Base-by-base conservation (phyloP, 2,113 vertebrate genomes). In the Nothocercus julius region DNA sequence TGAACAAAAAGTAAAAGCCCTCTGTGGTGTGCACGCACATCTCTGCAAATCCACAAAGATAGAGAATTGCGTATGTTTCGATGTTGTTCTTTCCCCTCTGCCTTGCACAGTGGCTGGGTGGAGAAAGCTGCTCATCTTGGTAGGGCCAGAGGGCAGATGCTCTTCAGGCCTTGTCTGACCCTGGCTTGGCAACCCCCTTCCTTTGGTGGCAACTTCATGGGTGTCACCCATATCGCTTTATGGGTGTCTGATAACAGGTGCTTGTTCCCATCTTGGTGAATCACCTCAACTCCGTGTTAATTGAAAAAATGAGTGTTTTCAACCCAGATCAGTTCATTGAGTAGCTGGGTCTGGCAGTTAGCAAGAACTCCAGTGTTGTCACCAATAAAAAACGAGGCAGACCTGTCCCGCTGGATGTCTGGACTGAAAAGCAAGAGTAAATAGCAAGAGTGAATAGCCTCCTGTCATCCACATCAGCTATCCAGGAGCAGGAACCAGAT, bases 201-300 rank as follows among this genome's bases (percentile, higher is more conserved):
- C 42, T 64, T 67, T n/a, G 25, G 6, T 49, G 4, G 2, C 21
- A 59, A 22, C 2, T 64, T 64, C 42, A 21, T 0, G 0, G 7
- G 21, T 25, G 25, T 49, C 77, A 44, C 15, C 44, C 44, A 44
- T 63, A 63, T 5, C 5, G 14, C 2, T 69, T 64, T 47, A 21
- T 0, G 0, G 7, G 19, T 25, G 21, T 49, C 77, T 89, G 66
- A 68, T 28, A 75, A 20, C 78, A 87, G 17, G 61, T 95, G 74
- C 61, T 82, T 72, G 42, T 24, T 70, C 53, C 19, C 27, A 62
- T n/a, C 12, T 8, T 2, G 2, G 8, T 53, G 54, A 89, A 53
- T 16, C 38, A 38, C 28, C 20, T 63, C 36, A 40, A 18, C 10
- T 53, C 6, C 15, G n/a, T 13, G 3, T 30, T 77, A 36, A 59